Conservation (phyloP, 2,113 vertebrate species). For the Cheilinus undulatus region DNA sequence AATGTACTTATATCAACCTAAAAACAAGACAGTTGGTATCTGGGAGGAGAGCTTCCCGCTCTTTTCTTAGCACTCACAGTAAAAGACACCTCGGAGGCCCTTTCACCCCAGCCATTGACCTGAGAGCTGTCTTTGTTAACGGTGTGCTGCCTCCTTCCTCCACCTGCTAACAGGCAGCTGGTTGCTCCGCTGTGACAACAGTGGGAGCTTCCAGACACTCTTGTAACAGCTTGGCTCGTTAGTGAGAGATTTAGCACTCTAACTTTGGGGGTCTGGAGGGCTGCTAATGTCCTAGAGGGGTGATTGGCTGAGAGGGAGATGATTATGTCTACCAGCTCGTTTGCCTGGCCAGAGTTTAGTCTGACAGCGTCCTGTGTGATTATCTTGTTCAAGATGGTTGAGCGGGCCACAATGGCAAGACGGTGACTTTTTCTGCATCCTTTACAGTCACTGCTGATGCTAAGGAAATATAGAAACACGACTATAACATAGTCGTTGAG, state of each 20-base stretch:
- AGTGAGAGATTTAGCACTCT: conserved; percentile 70
- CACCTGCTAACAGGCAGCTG: conserved; percentile 62
- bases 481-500: too few species aligned
- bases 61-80: not conserved
- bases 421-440: not conserved
- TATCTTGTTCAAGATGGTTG: conserved; percentile 1
- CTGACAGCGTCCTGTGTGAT: conserved; percentile 20
- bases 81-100: conserved; percentile 10
- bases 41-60: not conserved
- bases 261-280: conserved; percentile 51
- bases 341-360: conserved; percentile 10
- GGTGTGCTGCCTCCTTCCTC: conserved; percentile 16
- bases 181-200: conserved; percentile 57
- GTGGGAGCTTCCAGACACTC: conserved; percentile 56
- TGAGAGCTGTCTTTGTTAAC: conserved; percentile 37
- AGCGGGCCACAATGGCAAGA: not conserved
- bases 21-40: not conserved
- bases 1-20: not conserved
- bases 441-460: not conserved
- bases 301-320: conserved; percentile 56
- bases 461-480: too few species aligned
- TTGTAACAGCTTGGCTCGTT: conserved; percentile 69
- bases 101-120: conserved; percentile 22
- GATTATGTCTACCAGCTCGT: conserved; percentile 52
- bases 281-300: conserved; percentile 62